Conservation (phyloP, 2,888 invertebrate genomes). For the Drosophila birchii region DNA sequence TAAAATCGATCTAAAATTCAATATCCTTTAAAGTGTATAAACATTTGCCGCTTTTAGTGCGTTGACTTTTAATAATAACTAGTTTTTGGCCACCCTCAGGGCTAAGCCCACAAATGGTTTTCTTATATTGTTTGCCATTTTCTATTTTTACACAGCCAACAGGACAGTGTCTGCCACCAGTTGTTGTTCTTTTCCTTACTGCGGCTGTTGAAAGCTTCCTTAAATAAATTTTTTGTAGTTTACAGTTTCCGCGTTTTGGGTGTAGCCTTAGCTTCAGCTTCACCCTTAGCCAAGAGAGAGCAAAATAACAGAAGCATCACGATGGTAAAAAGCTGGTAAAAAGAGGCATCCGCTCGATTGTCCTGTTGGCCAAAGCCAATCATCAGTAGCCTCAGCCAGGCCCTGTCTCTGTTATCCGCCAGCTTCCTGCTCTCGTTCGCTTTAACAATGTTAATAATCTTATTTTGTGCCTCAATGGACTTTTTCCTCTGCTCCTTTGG, state of each 20-base stretch:
- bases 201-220: slow-evolving; percentile 54
- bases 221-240: slow-evolving; percentile 70
- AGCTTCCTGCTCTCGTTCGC: slow-evolving; percentile 64
- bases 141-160: slow-evolving; percentile 54
- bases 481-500: slow-evolving; percentile 17
- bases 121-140: slow-evolving; percentile 76
- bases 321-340: slow-evolving; percentile 28
- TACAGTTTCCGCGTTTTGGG: slow-evolving; percentile 68
- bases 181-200: slow-evolving; percentile 46
- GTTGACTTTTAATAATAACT: slow-evolving; percentile 10
- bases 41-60: background rate
- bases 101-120: slow-evolving; percentile 71
- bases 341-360: slow-evolving; percentile 37
- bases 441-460: slow-evolving; percentile 78
- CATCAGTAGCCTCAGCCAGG: slow-evolving; percentile 22
- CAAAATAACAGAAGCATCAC: slow-evolving; percentile 6
- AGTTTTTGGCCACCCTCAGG: slow-evolving; percentile 45
- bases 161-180: slow-evolving; percentile 20
- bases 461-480: slow-evolving; percentile 75
- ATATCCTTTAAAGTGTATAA: background rate
- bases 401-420: slow-evolving; percentile 48
- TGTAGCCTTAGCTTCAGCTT: slow-evolving; percentile 8
- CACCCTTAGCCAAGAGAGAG: slow-evolving; percentile 1
- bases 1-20: fast-evolving
- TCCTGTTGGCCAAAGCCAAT: slow-evolving; percentile 54